phyloP scores from a whole-genome alignment of 2,797 vertebrate genomes.

The Fundulus diaphanus region DNA sequence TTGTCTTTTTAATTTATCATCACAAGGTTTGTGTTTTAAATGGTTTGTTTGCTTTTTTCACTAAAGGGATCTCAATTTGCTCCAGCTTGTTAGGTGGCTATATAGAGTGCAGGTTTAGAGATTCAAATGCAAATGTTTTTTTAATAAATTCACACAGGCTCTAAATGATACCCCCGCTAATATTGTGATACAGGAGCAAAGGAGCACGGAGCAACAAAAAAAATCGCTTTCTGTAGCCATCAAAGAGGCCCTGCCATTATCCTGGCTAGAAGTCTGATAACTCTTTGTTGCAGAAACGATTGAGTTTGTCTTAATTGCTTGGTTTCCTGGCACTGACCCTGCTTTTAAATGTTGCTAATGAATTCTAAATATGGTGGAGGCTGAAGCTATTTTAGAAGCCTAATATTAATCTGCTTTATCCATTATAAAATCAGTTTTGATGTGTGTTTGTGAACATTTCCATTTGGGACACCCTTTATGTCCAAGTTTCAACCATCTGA shows the following conservation, averaged over 20 bases:
- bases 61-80: neutral
- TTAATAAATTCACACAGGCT: neutral
- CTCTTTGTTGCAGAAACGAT: neutral
- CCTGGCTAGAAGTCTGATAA: neutral
- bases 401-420: neutral
- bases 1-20: slow-evolving; percentile 8
- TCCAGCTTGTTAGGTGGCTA: neutral
- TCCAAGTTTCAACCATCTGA: no score
- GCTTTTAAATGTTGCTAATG: no score
- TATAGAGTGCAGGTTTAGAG: neutral
- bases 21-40: neutral
- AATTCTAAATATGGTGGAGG: no score
- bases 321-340: no score
- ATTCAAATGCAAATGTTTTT: no score
- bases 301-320: no score
- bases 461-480: no score
- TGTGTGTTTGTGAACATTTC: no score
- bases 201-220: no score
- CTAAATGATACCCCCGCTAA: neutral
- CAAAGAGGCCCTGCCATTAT: neutral
- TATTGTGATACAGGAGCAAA: neutral
- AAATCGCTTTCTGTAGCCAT: neutral
- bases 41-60: neutral
- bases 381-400: neutral
- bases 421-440: no score